Base-by-base conservation (phyloP, 2,888 invertebrate genomes). In the Torymus tubicola region DNA sequence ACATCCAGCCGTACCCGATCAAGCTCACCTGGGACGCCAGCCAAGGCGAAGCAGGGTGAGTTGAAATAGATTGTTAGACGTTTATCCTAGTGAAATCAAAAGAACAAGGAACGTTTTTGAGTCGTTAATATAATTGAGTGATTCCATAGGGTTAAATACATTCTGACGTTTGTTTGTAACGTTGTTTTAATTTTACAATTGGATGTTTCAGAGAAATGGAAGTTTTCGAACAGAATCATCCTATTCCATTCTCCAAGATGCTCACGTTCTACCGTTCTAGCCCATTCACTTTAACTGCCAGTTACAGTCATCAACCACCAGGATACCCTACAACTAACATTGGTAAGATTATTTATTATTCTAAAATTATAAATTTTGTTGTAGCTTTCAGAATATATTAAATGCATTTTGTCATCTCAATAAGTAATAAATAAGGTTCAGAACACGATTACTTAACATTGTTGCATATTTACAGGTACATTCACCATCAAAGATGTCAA, bases 211-310 rank as follows among this genome's bases (percentile, higher is more conserved):
- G 96, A 58, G 96, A 97, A 86, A 95, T 97, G 92, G 98, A 98
- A 92, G 97, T 97, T 52, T 99, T 99, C 91, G 95, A 96, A 0
- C 93, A 94, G 75, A 96, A 96, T 91, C 98, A 99, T 91, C 92
- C 95, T 8, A 95, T 97, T 74, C 99, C 99, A 14, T 98, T 97
- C 91, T 96, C 98, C 14, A 98, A 98, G 91, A 94, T 98, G 94
- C 92, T 99, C 84, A 98, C 99, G 0, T 96, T 99, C 91, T 96
- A 96, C 91, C 94, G 97, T 85, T 95, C 95, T 86, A 97, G 96
- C 87, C 96, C 98, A 4, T 99, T 99, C 91, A 92, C 94, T 83
- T 93, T 99, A 85, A 95, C 95, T 82, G 98, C 98, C 8, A 94
- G 94, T 87, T 99, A 99, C 91, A 93, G 94, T 18, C 93, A 94